A percentile compares a stretch with the other conserved stretches of the same genome.
These are phyloP conservation scores for Nomia melanderi DNA, from an alignment of 1,140 invertebrate species.

Conservation along the genomic window DNA sequence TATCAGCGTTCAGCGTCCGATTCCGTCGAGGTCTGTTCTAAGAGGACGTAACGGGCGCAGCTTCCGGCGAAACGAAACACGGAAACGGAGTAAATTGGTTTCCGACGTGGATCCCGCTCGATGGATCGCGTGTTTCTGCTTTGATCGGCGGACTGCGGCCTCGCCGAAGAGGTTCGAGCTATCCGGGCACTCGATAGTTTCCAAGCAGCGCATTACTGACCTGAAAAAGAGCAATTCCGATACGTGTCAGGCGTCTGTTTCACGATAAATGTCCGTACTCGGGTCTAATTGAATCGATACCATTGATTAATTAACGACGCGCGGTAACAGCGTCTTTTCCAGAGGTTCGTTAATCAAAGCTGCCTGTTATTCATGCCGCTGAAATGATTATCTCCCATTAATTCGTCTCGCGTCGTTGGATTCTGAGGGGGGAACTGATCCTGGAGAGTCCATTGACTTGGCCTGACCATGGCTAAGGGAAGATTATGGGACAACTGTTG, in stretches of 20 bases:
- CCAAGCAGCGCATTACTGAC: too few relatives aligned
- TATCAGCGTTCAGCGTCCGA: background rate
- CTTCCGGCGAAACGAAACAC: conserved; percentile 11
- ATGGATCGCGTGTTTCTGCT: background rate
- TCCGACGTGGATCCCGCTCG: background rate
- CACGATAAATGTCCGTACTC: background rate
- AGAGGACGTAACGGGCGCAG: background rate
- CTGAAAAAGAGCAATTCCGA: background rate
- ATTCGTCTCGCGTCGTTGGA: background rate
- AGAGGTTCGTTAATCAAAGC: background rate
- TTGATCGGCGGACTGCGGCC: conserved; percentile 2
- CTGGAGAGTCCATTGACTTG: background rate
- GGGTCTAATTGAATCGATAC: background rate
- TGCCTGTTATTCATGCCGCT: too few relatives aligned
- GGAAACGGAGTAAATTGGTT: conserved; percentile 3
- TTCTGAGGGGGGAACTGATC: background rate
- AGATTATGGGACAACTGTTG: conserved; percentile 4
- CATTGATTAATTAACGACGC: background rate
- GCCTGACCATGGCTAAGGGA: background rate
- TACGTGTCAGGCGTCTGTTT: background rate
- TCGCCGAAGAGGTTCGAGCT: background rate
- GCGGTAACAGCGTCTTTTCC: background rate
- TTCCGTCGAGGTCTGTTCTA: background rate
- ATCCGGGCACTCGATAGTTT: too few relatives aligned
- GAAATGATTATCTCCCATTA: background rate